Evolutionary conservation across 2,797 vertebrate species (phyloP).

Genomic region (Schizopygopsis pylzovi): DNA sequence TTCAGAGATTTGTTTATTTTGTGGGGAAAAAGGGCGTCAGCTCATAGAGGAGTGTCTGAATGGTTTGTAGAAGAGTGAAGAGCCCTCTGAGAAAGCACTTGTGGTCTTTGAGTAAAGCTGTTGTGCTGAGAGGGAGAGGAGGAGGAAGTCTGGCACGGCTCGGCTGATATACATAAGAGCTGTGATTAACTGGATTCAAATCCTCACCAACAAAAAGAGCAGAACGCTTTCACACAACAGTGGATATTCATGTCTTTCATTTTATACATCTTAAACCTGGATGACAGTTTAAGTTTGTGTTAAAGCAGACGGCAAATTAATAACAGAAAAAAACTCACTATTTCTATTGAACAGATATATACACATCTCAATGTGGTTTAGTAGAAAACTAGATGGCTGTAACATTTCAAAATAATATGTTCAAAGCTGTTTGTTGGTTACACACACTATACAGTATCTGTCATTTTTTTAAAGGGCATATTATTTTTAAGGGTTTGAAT

Average conservation of each 20-base stretch:
- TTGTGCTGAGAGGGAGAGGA: slow-evolving; percentile 40
- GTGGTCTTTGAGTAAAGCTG: slow-evolving; percentile 46
- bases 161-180: slow-evolving; percentile 51
- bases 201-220: slow-evolving; percentile 44
- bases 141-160: slow-evolving; percentile 37
- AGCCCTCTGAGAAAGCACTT: slow-evolving; percentile 47
- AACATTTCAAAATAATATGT: background rate
- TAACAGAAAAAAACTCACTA: background rate
- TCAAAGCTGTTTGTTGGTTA: slow-evolving; percentile 11
- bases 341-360: slow-evolving; percentile 8
- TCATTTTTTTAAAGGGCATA: slow-evolving; percentile 63
- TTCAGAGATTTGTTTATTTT: slow-evolving; percentile 42
- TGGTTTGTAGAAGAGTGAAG: slow-evolving; percentile 38
- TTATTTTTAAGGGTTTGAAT: slow-evolving; percentile 68
- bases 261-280: slow-evolving; percentile 23
- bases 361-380: slow-evolving; percentile 31
- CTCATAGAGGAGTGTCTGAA: slow-evolving; percentile 19
- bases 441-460: background rate
- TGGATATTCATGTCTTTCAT: slow-evolving; percentile 50
- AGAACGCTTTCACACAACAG: slow-evolving; percentile 34
- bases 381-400: background rate
- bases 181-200: slow-evolving; percentile 57
- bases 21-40: slow-evolving; percentile 4
- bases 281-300: background rate
- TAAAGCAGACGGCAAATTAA: background rate